Evolutionary conservation across 2,888 invertebrate genomes (phyloP).

Genomic region (Pherbina coryleti): DNA sequence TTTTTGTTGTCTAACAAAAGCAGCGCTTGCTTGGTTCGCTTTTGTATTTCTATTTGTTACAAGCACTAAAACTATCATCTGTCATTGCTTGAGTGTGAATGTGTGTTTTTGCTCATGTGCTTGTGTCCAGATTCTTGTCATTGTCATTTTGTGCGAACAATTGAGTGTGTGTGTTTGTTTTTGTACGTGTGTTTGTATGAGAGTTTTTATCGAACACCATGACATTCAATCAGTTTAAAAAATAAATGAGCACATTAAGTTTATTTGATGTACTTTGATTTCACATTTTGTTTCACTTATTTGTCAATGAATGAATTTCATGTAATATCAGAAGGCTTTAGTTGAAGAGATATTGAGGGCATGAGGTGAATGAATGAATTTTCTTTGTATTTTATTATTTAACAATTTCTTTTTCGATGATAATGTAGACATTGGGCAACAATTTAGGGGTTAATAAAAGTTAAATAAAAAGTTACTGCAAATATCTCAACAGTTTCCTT

Average conservation of each 20-base stretch:
- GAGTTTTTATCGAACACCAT: neutral
- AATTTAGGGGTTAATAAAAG: neutral
- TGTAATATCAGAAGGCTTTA: neutral
- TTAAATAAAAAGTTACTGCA: no score
- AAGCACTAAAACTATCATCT: neutral
- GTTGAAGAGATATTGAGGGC: neutral
- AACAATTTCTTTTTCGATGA: neutral
- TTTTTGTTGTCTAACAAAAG: neutral
- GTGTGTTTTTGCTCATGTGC: neutral
- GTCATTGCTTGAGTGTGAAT: neutral
- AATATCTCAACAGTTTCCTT: no score
- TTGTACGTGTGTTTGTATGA: no score
- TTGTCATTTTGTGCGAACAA: neutral
- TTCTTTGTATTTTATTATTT: neutral
- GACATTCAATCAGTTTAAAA: slow-evolving; percentile 22
- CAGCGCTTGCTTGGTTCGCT: neutral
- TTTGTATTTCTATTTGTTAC: neutral
- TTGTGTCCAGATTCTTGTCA: neutral
- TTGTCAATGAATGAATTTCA: neutral
- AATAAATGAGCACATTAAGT: slow-evolving; percentile 51
- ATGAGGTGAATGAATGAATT: neutral
- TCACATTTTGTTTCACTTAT: neutral
- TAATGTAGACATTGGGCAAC: neutral
- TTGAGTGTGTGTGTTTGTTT: neutral
- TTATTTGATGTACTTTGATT: slow-evolving; percentile 40